Base-by-base conservation (phyloP, 1,140 invertebrate genomes). In the Drosophila aff. region DNA sequence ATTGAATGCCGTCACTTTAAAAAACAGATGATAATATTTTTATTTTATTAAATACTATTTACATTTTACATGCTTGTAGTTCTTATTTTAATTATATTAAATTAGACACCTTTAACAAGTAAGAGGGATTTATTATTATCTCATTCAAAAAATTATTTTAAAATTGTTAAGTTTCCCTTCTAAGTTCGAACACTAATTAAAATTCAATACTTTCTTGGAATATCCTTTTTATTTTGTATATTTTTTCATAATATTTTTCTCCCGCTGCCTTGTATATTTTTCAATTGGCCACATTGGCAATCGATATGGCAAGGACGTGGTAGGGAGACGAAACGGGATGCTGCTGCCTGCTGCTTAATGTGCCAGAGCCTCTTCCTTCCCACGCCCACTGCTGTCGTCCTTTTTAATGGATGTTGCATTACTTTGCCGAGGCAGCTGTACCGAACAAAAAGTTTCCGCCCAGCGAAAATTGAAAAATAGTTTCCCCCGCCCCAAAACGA, bases 331-430 rank as follows among this genome's bases (percentile, higher is more conserved):
- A 46, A 53, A 26, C 38, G 21, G 55, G 50, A 53, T 52, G 57
- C 65, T 58, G 57, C 58, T 16, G 47, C 46, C 38, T 53, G 10
- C 61, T 69, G 58, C 52, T 81, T 79, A 76, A 73, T 79, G 79
- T 64, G 60, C 63, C 44, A 44, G 21, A 60, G 40, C 40, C 64
- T 47, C n/a, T 43, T 38, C 49, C 46, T 40, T 21, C 10, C 40
- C 44, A 11, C 44, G 21, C 28, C 21, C 31, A 16, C 44, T 63
- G 65, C 67, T 82, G 79, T 69, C 79, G 49, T 49, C 50, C 59
- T 61, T 77, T 89, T 83, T 89, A 84, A 89, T 87, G 77, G 62
- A 81, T 81, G 84, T 89, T 89, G 84, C 81, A 87, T 81, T 87
- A 89, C 72, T 71, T 79, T 79, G 21, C 36, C 53, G 52, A 46